Conservation (phyloP, 2,888 invertebrate species). For the Colostygia pectinataria region DNA sequence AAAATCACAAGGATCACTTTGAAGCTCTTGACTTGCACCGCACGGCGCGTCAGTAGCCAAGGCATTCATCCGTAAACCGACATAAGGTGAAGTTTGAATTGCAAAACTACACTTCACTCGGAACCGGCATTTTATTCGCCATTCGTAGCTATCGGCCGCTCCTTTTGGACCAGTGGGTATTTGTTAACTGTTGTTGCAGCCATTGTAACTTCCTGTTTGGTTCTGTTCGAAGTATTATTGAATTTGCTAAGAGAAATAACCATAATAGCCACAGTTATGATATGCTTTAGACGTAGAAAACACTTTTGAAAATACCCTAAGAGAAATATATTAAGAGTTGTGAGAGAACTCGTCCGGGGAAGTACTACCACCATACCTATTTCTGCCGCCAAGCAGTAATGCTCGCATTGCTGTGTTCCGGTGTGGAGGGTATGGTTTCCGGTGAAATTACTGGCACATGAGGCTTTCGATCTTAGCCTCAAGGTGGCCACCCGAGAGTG, state of each 20-base stretch:
- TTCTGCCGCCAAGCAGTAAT: no score
- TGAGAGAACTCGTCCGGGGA: no score
- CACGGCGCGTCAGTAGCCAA: slow-evolving; percentile 40
- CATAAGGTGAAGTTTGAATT: slow-evolving; percentile 76
- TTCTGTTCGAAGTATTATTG: slow-evolving; percentile 11
- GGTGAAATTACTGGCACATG: no score
- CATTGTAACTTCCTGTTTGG: slow-evolving; percentile 13
- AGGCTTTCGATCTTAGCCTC: no score
- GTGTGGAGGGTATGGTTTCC: no score
- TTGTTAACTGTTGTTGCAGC: slow-evolving; percentile 10
- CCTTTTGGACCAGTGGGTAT: slow-evolving; percentile 15
- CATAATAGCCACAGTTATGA: background rate
- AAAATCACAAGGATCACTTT: no score
- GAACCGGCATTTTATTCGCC: slow-evolving; percentile 45
- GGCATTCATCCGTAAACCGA: slow-evolving; percentile 71
- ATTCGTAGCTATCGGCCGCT: slow-evolving; percentile 20
- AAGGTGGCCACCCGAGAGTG: no score
- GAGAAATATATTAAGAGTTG: no score
- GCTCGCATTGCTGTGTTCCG: no score
- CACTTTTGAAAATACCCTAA: no score
- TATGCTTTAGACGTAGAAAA: background rate
- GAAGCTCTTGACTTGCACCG: slow-evolving; percentile 25
- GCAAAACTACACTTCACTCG: slow-evolving; percentile 65
- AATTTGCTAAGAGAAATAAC: slow-evolving; percentile 3
- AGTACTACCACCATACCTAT: no score